phyloP scores from a whole-genome alignment of 1,140 invertebrate species.

The Nylanderia fulva region DNA sequence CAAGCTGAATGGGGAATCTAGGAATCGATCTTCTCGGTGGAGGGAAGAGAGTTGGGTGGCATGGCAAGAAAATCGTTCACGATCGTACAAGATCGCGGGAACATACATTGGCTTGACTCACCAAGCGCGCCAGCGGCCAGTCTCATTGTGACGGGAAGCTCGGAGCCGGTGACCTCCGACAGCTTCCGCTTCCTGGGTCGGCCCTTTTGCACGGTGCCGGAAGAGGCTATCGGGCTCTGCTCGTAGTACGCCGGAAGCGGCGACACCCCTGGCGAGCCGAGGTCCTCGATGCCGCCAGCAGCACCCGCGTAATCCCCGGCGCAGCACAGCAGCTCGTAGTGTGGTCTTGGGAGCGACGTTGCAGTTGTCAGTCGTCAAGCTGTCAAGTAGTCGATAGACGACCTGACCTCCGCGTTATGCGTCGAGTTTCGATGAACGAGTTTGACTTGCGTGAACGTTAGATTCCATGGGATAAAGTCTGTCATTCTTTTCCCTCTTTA shows the following conservation, averaged over 20 bases:
- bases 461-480: background rate
- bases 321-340: constrained; percentile 89
- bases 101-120: constrained; percentile 82
- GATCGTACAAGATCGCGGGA: constrained; percentile 14
- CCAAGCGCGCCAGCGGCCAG: constrained; percentile 90
- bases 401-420: constrained; percentile 69
- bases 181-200: constrained; percentile 93
- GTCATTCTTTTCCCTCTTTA: too few relatives aligned
- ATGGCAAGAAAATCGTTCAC: constrained; percentile 30
- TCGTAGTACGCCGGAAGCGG: constrained; percentile 87
- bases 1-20: background rate
- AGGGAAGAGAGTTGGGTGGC: too few relatives aligned
- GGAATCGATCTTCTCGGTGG: background rate
- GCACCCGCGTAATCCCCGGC: constrained; percentile 87
- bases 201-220: constrained; percentile 90
- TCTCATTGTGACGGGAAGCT: constrained; percentile 89
- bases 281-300: constrained; percentile 87
- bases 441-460: constrained; percentile 31
- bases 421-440: constrained; percentile 73
- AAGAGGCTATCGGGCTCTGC: constrained; percentile 84
- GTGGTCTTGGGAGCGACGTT: constrained; percentile 85
- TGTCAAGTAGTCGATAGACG: constrained; percentile 77
- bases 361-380: constrained; percentile 76
- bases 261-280: constrained; percentile 87
- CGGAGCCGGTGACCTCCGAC: constrained; percentile 86